Evolutionary conservation across 2,797 vertebrate species (phyloP).

Genomic region (Oryzias dopingdopingensis): DNA sequence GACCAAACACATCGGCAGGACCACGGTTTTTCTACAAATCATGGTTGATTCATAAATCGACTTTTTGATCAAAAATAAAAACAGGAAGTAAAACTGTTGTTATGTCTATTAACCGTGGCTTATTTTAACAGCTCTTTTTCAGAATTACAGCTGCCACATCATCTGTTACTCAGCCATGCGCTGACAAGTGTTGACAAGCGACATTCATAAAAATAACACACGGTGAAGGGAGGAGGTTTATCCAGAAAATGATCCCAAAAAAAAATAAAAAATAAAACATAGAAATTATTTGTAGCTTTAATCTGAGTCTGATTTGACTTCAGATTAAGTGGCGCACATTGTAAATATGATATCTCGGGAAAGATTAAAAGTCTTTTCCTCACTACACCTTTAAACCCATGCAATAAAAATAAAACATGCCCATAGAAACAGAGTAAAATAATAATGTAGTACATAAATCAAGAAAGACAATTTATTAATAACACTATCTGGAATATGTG

Average conservation of each 20-base stretch:
- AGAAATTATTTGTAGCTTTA: slow-evolving; percentile 22
- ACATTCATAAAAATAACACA: slow-evolving; percentile 43
- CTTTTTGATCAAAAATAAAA: slow-evolving; percentile 7
- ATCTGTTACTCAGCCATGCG: slow-evolving; percentile 18
- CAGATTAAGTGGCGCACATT: slow-evolving; percentile 34
- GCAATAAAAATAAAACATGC: slow-evolving; percentile 22
- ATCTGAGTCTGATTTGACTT: slow-evolving; percentile 31
- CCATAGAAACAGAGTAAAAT: slow-evolving; percentile 43
- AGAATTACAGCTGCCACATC: slow-evolving; percentile 25
- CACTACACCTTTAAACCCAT: slow-evolving; percentile 10
- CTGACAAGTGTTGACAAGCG: slow-evolving; percentile 32
- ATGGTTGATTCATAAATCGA: slow-evolving; percentile 13
- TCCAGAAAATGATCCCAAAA: slow-evolving; percentile 17
- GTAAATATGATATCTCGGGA: slow-evolving; percentile 16
- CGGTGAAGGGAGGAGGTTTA: slow-evolving; percentile 10
- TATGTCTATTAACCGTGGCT: slow-evolving; percentile 21
- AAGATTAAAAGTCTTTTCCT: not conserved
- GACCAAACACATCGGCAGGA: slow-evolving; percentile 20
- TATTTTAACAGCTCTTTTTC: slow-evolving; percentile 14
- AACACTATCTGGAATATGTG: slow-evolving; percentile 10
- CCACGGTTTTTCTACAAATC: slow-evolving; percentile 21
- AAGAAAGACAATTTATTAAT: slow-evolving; percentile 4
- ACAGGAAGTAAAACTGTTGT: slow-evolving; percentile 2
- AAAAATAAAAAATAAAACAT: slow-evolving; percentile 23
- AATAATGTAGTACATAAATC: slow-evolving; percentile 11